These are phyloP conservation scores for Pseudorectes ferrugineus DNA, from an alignment of 2,113 vertebrate species.

Conservation along the genomic window DNA sequence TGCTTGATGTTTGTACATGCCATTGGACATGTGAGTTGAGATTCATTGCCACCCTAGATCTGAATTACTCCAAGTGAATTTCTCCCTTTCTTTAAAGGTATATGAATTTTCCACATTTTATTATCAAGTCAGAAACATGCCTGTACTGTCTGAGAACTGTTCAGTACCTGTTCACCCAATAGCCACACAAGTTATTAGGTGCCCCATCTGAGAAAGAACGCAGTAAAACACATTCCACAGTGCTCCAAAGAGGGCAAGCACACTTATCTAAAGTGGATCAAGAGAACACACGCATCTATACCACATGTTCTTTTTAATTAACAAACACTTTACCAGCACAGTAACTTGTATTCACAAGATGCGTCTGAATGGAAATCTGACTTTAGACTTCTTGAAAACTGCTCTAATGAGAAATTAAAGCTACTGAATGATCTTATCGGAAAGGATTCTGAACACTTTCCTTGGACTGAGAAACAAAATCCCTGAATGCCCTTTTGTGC, in stretches of 20 bases:
- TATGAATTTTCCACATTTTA: not conserved
- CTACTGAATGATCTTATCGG: conserved; percentile 57
- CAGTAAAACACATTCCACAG: not conserved
- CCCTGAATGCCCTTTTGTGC: conserved; percentile 69
- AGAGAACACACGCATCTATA: not conserved
- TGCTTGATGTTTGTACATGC: not conserved
- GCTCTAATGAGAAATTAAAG: conserved; percentile 72
- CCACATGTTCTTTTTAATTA: conserved; percentile 58
- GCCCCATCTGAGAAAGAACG: not conserved
- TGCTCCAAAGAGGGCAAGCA: not conserved
- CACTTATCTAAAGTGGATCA: conserved; percentile 63
- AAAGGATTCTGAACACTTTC: conserved; percentile 43
- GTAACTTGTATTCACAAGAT: conserved; percentile 68
- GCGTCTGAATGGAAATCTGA: conserved; percentile 48
- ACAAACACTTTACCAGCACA: conserved; percentile 60
- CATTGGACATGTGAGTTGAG: not conserved
- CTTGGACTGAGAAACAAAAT: conserved; percentile 68
- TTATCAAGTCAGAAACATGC: not conserved
- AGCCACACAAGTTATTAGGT: not conserved
- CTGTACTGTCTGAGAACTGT: not conserved
- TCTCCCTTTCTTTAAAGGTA: not conserved
- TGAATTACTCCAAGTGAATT: not conserved
- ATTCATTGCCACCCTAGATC: not conserved
- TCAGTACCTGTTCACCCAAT: not conserved
- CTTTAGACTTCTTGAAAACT: conserved; percentile 53